phyloP scores from a whole-genome alignment of 2,113 vertebrate genomes.

The Meriones unguiculatus region DNA sequence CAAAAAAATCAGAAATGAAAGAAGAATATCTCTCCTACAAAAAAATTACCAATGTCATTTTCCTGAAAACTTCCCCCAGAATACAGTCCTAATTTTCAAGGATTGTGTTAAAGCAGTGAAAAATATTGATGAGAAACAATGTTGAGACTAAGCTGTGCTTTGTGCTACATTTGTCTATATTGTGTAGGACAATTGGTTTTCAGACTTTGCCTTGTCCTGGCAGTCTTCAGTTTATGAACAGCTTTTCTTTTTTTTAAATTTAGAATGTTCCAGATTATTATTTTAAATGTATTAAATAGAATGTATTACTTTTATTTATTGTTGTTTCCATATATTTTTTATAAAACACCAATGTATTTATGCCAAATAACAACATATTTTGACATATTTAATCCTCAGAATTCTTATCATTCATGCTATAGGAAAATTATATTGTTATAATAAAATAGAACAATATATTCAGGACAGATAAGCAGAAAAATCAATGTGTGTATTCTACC shows the following conservation, averaged over 20 bases:
- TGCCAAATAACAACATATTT: constrained; percentile 63
- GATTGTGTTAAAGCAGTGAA: neutral
- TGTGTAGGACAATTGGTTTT: neutral
- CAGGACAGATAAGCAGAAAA: constrained; percentile 61
- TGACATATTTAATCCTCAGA: constrained; percentile 59
- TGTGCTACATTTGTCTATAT: neutral
- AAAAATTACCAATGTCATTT: constrained; percentile 18
- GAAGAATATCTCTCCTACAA: neutral
- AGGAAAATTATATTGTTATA: neutral
- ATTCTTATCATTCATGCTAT: neutral
- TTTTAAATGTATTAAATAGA: too few species aligned
- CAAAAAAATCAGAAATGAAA: constrained; percentile 41
- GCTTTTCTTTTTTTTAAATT: neutral
- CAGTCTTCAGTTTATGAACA: neutral
- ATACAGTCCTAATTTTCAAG: neutral
- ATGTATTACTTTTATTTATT: constrained; percentile 32
- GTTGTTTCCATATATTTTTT: neutral
- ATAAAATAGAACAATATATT: constrained; percentile 64
- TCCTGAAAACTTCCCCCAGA: neutral
- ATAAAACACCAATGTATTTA: constrained; percentile 21
- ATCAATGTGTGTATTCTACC: constrained; percentile 73
- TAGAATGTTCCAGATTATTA: neutral
- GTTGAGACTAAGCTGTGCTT: neutral
- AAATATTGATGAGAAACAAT: neutral
- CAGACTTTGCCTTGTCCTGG: neutral